Evolutionary conservation across 2,797 vertebrate species (phyloP), one percentile per base, ranked within the genome.

Genomic region (Alauda arvensis): DNA sequence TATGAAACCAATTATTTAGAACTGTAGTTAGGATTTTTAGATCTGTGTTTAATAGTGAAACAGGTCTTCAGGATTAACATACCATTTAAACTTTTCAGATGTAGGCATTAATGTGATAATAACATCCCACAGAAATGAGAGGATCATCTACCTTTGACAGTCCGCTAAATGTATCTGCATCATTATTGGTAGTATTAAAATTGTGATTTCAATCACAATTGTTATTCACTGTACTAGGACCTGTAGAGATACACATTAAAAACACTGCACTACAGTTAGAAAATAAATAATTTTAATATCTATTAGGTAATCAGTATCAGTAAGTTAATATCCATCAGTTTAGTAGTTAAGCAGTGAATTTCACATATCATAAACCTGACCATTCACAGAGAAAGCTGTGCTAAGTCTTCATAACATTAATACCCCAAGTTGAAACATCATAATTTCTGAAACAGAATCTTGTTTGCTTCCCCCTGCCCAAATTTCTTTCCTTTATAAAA

Each of bases 61-160:
- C 26, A 72, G 60, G 55, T 80, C 60, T 83, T 33, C 48, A 83
- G 39, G 56, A 81, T 93, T 91, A 92, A 78, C 63, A 81, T 55
- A 67, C 14, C 20, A 81, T 92, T 88, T 85, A 85, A 82, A 49
- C 14, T 87, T 87, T 90, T 83, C 63, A 78, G 56, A 60, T 83
- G 63, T 66, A 66, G 42, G 51, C 37, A 85, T 66, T 81, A 88
- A 83, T 21, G n/a, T 56, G 69, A 77, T 88, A 88, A 83, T 80
- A 91, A 18, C 24, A 80, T 80, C 43, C 51, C 45, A 59, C 40
- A 87, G 87, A 87, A 85, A 45, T 65, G 72, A 84, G 48, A 87
- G 26, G 16, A 15, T 78, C 16, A 72, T 90, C 33, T 37, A 23
- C n/a, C 56, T 87, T 90, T 85, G 56, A 49, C 37, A 81, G 70